Evolutionary conservation across 2,888 invertebrate genomes (phyloP), one percentile per base, ranked within the genome.

Genomic region (Lasioglossum zephyrum): DNA sequence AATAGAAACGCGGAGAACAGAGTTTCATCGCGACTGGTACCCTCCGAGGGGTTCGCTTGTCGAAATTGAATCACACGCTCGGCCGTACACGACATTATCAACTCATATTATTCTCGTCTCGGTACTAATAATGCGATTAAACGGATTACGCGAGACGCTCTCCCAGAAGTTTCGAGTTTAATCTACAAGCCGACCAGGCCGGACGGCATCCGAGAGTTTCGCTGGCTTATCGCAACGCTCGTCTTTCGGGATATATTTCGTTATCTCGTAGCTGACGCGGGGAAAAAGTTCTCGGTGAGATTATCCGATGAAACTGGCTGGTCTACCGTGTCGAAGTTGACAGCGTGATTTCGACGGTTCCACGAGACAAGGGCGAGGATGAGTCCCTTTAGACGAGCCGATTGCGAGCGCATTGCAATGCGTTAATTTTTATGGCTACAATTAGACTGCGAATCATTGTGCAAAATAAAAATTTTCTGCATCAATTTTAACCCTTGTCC

Each of bases 71-170:
- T 73, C 49, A 73, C 36, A 53, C 49, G 53, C 73, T 73, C 36
- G 18, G 11, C 36, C 9, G 22, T 73, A 53, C 73, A 36, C 36
- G 73, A 53, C 36, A 73, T 73, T 69, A 49, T 77, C 69, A 77
- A 49, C 69, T 36, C 39, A 66, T 69, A 77, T 77, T 69, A 69
- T 49, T 39, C 69, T 9, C 74, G 77, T 72, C 72, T 44, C 49
- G n/a, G 72, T 75, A 75, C 74, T 80, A 75, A 74, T 80, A 80
- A 80, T 26, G n/a, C 66, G 73, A 80, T 80, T 69, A 75, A 75
- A 18, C 41, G 49, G 39, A 69, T 75, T 53, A 75, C 66, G 39
- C 73, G 66, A 39, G 49, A 53, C 26, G n/a, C 9, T 69, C 26
- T 44, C 49, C 8, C 41, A 41, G 31, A 79, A 77, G 63, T 77